Evolutionary conservation across 2,797 vertebrate species (phyloP).

Genomic region (Macropus fuliginosus): DNA sequence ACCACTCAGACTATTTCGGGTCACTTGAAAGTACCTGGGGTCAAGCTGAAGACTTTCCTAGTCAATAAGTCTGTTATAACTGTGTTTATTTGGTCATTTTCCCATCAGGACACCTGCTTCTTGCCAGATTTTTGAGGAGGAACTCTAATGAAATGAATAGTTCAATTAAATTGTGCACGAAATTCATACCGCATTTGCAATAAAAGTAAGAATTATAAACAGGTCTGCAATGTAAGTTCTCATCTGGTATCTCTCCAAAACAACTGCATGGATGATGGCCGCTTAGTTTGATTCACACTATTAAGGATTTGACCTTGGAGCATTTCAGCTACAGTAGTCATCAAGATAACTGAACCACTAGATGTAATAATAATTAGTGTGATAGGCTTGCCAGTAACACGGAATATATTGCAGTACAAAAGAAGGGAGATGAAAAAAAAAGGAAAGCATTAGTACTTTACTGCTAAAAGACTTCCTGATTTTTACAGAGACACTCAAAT

Average conservation of each 20-base stretch:
- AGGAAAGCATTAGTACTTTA: slow-evolving; percentile 76
- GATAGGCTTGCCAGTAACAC: slow-evolving; percentile 77
- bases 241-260: slow-evolving; percentile 54
- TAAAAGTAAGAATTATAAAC: slow-evolving; percentile 69
- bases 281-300: slow-evolving; percentile 69
- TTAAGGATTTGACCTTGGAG: slow-evolving; percentile 81
- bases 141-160: slow-evolving; percentile 61
- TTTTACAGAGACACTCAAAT: slow-evolving; percentile 81
- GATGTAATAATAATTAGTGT: slow-evolving; percentile 83
- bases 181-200: slow-evolving; percentile 60
- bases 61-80: slow-evolving; percentile 39
- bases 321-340: slow-evolving; percentile 78
- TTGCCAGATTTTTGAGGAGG: slow-evolving; percentile 51
- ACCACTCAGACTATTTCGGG: slow-evolving; percentile 66
- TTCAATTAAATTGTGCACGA: slow-evolving; percentile 58
- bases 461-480: slow-evolving; percentile 79
- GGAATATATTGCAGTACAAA: slow-evolving; percentile 76
- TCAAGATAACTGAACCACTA: slow-evolving; percentile 80
- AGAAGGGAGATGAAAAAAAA: slow-evolving; percentile 69
- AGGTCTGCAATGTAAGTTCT: slow-evolving; percentile 57
- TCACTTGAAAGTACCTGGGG: slow-evolving; percentile 63
- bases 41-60: slow-evolving; percentile 46
- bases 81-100: slow-evolving; percentile 58
- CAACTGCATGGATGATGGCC: slow-evolving; percentile 24
- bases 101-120: slow-evolving; percentile 45